Percentiles rank a stretch among this genome's conserved stretches.
phyloP scores from a whole-genome alignment of 1,140 invertebrate genomes.

The Nixonia krombeini region DNA sequence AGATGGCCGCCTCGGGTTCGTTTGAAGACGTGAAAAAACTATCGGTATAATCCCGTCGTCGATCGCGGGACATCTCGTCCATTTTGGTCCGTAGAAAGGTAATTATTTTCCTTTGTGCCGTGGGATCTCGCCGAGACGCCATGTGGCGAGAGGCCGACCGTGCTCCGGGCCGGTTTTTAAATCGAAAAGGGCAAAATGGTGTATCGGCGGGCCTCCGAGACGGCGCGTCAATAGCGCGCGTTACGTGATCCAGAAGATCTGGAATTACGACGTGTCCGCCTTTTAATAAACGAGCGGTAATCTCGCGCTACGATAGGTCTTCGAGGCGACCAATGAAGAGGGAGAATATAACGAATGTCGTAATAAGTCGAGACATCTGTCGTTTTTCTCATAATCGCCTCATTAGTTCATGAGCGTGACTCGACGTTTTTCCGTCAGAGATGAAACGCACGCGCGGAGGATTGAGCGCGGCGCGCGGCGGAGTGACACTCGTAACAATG shows the following conservation, averaged over 20 bases:
- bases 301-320: not conserved
- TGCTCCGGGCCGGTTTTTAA: slow-evolving; percentile 26
- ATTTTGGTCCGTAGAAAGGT: slow-evolving; percentile 44
- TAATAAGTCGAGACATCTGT: slow-evolving; percentile 1
- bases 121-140: slow-evolving; percentile 49
- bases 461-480: too few species aligned
- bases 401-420: too few species aligned
- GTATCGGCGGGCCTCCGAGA: not conserved
- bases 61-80: slow-evolving; percentile 4
- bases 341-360: not conserved
- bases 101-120: slow-evolving; percentile 64
- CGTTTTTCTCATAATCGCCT: too few species aligned
- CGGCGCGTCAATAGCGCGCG: not conserved
- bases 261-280: not conserved
- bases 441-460: too few species aligned
- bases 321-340: not conserved
- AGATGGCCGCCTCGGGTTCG: slow-evolving; percentile 10
- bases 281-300: not conserved
- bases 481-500: too few species aligned
- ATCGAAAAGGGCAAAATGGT: slow-evolving; percentile 52
- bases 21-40: slow-evolving; percentile 15
- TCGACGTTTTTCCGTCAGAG: too few species aligned
- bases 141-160: slow-evolving; percentile 48
- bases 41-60: slow-evolving; percentile 15
- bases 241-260: not conserved